Evolutionary conservation across 2,113 vertebrate genomes (phyloP).

Genomic region (Cephalopterus ornatus): DNA sequence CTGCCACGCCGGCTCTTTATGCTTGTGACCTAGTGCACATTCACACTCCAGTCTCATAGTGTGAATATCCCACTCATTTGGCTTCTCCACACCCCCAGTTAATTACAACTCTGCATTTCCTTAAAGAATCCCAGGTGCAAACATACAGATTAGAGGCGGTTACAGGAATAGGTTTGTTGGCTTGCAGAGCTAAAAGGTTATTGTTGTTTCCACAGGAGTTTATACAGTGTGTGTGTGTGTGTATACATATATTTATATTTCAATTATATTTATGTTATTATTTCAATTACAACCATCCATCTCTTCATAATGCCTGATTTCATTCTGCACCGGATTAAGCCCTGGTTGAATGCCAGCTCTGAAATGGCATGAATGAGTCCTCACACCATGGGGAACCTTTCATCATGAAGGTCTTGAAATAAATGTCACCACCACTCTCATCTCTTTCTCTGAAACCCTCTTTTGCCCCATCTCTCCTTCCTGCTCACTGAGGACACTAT

Average conservation of each 20-base stretch:
- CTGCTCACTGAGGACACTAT: constrained; percentile 42
- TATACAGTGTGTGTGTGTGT: constrained; percentile 40
- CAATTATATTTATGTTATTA: constrained; percentile 71
- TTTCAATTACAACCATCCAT: constrained; percentile 66
- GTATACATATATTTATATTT: constrained; percentile 56
- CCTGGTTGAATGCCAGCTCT: constrained; percentile 49
- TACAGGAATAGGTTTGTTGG: constrained; percentile 56
- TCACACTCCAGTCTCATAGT: neutral
- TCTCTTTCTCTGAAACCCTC: constrained; percentile 50
- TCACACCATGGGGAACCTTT: constrained; percentile 45
- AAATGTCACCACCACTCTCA: constrained; percentile 54
- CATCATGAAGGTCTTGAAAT: constrained; percentile 61
- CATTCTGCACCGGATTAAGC: neutral
- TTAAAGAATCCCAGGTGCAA: constrained; percentile 64
- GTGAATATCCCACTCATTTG: constrained; percentile 65
- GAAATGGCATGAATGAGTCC: constrained; percentile 59
- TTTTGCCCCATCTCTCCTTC: constrained; percentile 44
- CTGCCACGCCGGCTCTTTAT: neutral
- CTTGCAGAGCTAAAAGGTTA: constrained; percentile 55
- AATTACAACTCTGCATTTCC: constrained; percentile 61
- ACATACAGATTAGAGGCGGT: constrained; percentile 39
- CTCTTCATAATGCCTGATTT: constrained; percentile 60
- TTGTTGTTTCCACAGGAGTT: constrained; percentile 38
- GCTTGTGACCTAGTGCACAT: constrained; percentile 44
- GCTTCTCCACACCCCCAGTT: constrained; percentile 44